Conservation (phyloP, 2,797 vertebrate species). For the Morus bassanus region DNA sequence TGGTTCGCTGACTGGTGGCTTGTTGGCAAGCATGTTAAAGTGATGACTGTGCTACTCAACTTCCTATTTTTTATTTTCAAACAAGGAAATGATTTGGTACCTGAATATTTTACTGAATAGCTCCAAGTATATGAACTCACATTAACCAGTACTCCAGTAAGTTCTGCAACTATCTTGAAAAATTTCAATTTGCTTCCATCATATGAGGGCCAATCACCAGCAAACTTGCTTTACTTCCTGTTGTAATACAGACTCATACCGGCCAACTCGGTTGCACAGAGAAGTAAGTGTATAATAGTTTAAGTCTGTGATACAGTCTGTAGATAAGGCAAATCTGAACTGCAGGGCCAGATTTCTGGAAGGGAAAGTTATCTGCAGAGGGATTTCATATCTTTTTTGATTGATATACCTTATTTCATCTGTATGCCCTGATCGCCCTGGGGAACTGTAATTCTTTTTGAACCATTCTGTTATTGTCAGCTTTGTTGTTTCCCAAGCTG, state of each 20-base stretch:
- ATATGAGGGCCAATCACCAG: background rate
- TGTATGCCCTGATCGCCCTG: background rate
- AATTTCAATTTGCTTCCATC: background rate
- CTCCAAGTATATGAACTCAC: background rate
- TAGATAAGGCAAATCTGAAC: background rate
- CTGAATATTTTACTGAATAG: background rate
- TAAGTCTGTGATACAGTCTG: background rate
- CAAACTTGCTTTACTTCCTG: background rate
- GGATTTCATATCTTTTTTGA: background rate
- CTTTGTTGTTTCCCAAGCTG: background rate
- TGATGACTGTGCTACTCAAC: background rate
- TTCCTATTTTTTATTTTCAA: background rate
- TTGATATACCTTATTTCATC: background rate
- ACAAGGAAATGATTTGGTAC: background rate
- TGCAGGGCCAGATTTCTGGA: background rate
- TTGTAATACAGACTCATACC: background rate
- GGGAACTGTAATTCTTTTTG: background rate
- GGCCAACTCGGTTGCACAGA: rapidly evolving
- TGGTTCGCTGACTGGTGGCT: background rate
- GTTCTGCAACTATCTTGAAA: background rate
- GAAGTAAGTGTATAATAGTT: background rate
- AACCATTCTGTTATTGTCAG: background rate
- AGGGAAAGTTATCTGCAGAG: background rate
- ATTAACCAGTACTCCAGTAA: background rate
- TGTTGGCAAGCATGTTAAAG: background rate